Base-by-base conservation (phyloP, 2,888 invertebrate genomes). In the Agrilus cyanescens region DNA sequence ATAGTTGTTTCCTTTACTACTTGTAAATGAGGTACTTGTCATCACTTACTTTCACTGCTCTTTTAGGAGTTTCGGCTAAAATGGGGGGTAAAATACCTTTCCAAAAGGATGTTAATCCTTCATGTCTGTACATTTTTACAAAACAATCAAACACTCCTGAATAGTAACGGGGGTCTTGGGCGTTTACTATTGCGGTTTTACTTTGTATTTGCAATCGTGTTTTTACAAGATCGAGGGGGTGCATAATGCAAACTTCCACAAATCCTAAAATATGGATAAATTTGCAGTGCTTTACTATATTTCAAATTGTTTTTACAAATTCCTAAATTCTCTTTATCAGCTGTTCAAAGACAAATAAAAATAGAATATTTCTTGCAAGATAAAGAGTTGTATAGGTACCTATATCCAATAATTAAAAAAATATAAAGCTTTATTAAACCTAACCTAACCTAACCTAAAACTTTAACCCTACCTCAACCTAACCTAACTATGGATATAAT, bases 191-290 rank as follows among this genome's bases (percentile, higher is more conserved):
- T 29, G 53, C 49, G 16, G 49, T 54, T 50, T 66, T 67, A 12
- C 69, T 68, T 65, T 87, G 86, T 38, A 89, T 68, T 67, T 89
- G 89, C 53, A 88, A 75, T 53, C 95, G 75, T 2, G 95, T 95
- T 70, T 95, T 95, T 3, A 95, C 80, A 46, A 95, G 73, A 67
- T 95, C 95, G 61, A 95, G 69, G 1, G 95, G 95, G 68, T 95
- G 94, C 94, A 95, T 95, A 40, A 94, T 82, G 63, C 88, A 90
- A 47, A 94, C 90, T 75, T 95, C 94, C 38, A 93, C 78, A 66
- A 95, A 91, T 32, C 83, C 83, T 74, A 51, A 18, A 53, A 47
- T 41, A 33, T 2, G n/a, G n/a, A n/a, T n/a, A n/a, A n/a, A n/a
- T n/a, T n/a, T n/a, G 25, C 4, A 25, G 8, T 25, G 10, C 10